Conservation (phyloP, 2,888 invertebrate species). For the Galerucella nymphaeae region DNA sequence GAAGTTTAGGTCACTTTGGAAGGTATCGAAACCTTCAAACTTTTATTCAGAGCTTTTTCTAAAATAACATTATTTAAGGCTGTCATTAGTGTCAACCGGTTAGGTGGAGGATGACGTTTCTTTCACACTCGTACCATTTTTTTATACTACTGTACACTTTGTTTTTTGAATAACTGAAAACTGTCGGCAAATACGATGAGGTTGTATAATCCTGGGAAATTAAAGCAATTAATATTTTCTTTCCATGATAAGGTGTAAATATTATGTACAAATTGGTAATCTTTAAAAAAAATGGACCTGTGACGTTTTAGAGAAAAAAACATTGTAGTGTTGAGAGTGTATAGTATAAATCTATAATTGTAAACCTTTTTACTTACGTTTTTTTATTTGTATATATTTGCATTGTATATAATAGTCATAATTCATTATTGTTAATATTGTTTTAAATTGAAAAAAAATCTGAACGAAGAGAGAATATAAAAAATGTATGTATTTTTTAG, state of each 20-base stretch:
- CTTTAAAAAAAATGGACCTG: slow-evolving; percentile 16
- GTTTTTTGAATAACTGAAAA: no score
- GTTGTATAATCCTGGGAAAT: background rate
- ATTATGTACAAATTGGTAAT: slow-evolving; percentile 31
- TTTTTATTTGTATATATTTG: slow-evolving; percentile 55
- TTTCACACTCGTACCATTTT: no score
- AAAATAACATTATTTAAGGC: no score
- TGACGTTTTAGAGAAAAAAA: slow-evolving; percentile 20
- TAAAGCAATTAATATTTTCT: background rate
- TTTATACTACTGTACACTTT: no score
- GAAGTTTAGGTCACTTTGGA: no score
- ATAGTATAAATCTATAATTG: slow-evolving; percentile 33
- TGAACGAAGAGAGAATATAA: slow-evolving; percentile 37
- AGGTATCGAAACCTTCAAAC: no score
- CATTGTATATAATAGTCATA: slow-evolving; percentile 48
- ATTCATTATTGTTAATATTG: slow-evolving; percentile 35
- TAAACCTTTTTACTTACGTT: slow-evolving; percentile 51
- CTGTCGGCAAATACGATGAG: background rate
- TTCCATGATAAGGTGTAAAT: slow-evolving; percentile 21
- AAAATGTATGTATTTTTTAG: slow-evolving; percentile 27
- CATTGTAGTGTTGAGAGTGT: slow-evolving; percentile 24
- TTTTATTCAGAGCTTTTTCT: no score
- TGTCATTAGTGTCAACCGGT: no score
- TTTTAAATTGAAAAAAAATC: slow-evolving; percentile 41
- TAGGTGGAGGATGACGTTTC: no score